These are phyloP conservation scores for Bathynomus jamesi DNA, from an alignment of 1,140 invertebrate species.

Conservation along the genomic window DNA sequence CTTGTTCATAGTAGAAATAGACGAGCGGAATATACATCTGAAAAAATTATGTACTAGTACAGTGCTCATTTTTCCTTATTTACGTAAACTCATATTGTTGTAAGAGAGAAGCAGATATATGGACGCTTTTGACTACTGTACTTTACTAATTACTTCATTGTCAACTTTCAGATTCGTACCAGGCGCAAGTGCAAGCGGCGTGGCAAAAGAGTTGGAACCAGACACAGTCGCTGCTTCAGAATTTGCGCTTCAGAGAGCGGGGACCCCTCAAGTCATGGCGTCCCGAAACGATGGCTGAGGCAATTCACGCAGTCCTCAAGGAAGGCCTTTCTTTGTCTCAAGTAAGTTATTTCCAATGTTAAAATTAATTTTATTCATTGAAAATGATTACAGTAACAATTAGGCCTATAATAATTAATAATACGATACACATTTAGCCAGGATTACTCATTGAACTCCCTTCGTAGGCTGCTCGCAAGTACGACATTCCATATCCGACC, in stretches of 20 bases:
- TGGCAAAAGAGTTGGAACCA: slow-evolving; percentile 85
- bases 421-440: too few relatives aligned
- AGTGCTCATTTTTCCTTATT: too few relatives aligned
- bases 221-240: slow-evolving; percentile 60
- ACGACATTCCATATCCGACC: slow-evolving; percentile 87
- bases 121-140: too few relatives aligned
- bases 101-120: too few relatives aligned
- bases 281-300: slow-evolving; percentile 87
- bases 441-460: too few relatives aligned
- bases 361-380: background rate
- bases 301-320: slow-evolving; percentile 81
- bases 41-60: too few relatives aligned
- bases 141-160: too few relatives aligned
- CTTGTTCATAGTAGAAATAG: too few relatives aligned
- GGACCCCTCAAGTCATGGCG: slow-evolving; percentile 85
- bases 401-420: too few relatives aligned
- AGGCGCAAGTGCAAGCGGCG: slow-evolving; percentile 84
- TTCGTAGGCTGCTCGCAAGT: slow-evolving; percentile 80
- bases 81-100: too few relatives aligned
- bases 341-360: slow-evolving; percentile 14
- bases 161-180: slow-evolving; percentile 50
- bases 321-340: slow-evolving; percentile 46
- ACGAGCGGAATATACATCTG: too few relatives aligned
- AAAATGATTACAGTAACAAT: too few relatives aligned
- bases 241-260: slow-evolving; percentile 78